phyloP scores from a whole-genome alignment of 2,797 vertebrate species.

The Gymnopithys bicolor region DNA sequence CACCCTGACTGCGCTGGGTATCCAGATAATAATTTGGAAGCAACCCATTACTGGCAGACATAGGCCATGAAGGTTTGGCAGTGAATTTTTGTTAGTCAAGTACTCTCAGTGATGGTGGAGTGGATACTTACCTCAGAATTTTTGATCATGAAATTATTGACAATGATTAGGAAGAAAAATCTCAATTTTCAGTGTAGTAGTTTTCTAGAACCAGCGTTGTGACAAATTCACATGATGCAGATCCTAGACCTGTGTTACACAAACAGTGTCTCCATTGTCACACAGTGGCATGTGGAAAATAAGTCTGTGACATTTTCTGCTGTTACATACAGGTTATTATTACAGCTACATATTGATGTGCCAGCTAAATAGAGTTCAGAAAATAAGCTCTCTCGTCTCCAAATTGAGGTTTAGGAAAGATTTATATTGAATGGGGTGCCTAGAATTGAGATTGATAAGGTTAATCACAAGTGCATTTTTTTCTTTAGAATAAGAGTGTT shows the following conservation, averaged over 20 bases:
- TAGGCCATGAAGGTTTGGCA: not conserved
- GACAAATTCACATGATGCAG: not conserved
- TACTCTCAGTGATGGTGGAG: not conserved
- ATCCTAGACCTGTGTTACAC: not conserved
- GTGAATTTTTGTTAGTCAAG: not conserved
- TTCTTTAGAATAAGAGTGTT: not conserved
- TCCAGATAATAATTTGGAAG: not conserved
- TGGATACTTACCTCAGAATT: not conserved
- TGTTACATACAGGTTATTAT: not conserved
- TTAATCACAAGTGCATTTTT: not conserved
- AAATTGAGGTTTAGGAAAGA: not conserved
- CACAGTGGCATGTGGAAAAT: not conserved
- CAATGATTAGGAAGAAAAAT: not conserved
- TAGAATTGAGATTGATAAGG: not conserved
- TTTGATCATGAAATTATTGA: not conserved
- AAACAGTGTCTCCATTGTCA: not conserved
- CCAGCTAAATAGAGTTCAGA: not conserved
- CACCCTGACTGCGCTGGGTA: not conserved
- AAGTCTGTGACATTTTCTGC: fast-evolving
- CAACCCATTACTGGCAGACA: not conserved
- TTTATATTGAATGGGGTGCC: not conserved
- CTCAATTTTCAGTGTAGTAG: not conserved
- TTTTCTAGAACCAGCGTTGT: not conserved
- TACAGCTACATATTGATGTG: not conserved
- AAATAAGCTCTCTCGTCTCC: not conserved